phyloP scores from a whole-genome alignment of 1,140 invertebrate genomes.

The Heliconius melpomene region DNA sequence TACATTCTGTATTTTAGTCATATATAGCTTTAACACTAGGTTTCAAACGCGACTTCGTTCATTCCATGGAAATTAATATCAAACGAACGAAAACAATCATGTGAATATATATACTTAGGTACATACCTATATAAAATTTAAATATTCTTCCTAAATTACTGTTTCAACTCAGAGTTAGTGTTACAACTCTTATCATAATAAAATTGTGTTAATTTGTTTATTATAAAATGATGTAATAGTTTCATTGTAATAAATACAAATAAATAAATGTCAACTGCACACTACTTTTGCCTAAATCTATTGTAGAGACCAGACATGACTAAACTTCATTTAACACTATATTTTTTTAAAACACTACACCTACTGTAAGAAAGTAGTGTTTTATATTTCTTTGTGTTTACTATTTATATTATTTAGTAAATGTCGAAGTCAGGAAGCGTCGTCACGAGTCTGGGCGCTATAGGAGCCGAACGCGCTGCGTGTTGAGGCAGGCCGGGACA shows the following conservation, averaged over 20 bases:
- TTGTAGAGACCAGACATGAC: neutral
- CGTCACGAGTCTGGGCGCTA: conserved; percentile 53
- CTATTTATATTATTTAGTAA: conserved; percentile 41
- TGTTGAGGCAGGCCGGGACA: conserved; percentile 73
- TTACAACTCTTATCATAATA: neutral
- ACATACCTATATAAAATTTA: too few relatives aligned
- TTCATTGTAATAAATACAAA: conserved; percentile 3
- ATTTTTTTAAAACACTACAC: neutral
- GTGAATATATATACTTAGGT: too few relatives aligned
- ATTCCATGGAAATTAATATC: neutral
- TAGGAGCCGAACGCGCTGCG: conserved; percentile 54
- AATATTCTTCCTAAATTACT: too few relatives aligned
- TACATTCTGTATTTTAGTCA: too few relatives aligned
- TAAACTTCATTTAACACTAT: neutral
- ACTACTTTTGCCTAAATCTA: neutral
- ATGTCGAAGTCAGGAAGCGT: conserved; percentile 53
- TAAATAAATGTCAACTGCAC: neutral
- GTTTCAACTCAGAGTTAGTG: neutral
- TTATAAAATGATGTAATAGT: conserved; percentile 13
- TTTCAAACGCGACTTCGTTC: neutral
- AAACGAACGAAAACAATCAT: too few relatives aligned
- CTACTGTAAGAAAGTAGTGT: neutral
- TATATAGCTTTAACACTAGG: neutral
- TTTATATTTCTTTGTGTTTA: conserved; percentile 34
- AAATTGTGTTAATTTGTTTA: conserved; percentile 9